These are phyloP conservation scores for Dolichallabes microphthalmus DNA, from an alignment of 2,113 vertebrate genomes.

Conservation along the genomic window DNA sequence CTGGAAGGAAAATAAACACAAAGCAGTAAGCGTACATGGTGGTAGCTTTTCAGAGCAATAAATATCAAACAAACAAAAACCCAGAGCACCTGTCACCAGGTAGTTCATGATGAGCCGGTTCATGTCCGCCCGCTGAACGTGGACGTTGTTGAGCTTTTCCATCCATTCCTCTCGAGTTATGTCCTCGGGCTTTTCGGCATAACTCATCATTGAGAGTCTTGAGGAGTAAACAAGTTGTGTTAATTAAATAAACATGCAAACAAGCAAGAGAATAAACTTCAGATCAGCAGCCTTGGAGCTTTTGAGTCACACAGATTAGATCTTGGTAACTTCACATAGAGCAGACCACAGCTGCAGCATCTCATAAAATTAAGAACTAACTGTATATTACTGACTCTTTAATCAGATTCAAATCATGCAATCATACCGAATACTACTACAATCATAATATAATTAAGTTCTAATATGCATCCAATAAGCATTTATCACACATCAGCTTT, in stretches of 20 bases:
- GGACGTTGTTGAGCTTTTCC: conserved; percentile 97
- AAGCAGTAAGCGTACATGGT: neutral
- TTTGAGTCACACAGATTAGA: neutral
- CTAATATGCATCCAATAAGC: neutral
- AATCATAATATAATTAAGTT: neutral
- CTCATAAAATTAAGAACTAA: neutral
- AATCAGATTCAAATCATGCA: neutral
- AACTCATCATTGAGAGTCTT: conserved; percentile 85
- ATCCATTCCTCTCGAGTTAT: conserved; percentile 98
- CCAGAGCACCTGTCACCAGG: conserved; percentile 85
- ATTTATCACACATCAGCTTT: neutral
- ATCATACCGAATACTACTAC: neutral
- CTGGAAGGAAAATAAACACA: conserved; percentile 66
- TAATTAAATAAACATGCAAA: neutral
- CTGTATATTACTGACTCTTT: neutral
- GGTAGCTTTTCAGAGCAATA: neutral
- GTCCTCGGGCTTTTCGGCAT: conserved; percentile 95
- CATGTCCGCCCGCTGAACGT: conserved; percentile 98
- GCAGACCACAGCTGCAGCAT: neutral
- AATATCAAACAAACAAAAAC: neutral
- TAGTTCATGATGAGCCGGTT: conserved; percentile 99
- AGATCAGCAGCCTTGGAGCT: neutral
- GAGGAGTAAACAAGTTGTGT: neutral
- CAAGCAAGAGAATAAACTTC: neutral
- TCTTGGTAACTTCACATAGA: neutral